Conservation (phyloP, 2,797 vertebrate species). For the Hafferia zeledoni region DNA sequence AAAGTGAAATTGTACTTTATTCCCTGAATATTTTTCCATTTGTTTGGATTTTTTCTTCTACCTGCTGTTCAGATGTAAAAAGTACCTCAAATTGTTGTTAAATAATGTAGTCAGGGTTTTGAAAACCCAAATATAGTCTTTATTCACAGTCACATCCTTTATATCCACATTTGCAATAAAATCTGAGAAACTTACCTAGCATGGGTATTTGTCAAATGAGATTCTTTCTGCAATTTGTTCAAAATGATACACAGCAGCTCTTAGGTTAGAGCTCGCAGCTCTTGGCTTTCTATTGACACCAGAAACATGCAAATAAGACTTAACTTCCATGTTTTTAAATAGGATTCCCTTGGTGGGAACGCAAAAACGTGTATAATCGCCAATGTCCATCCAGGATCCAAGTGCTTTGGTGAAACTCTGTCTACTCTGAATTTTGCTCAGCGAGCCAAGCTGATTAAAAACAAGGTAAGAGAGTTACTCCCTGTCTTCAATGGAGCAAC, state of each 20-base stretch:
- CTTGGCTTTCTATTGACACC: neutral
- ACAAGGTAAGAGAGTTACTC: conserved; percentile 83
- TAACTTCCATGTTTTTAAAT: conserved; percentile 3
- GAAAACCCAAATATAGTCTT: neutral
- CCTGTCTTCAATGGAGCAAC: neutral
- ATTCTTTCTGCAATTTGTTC: neutral
- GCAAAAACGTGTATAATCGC: conserved; percentile 96
- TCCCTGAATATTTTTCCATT: neutral
- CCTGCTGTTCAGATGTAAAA: neutral
- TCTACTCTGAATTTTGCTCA: conserved; percentile 97
- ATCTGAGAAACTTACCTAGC: neutral
- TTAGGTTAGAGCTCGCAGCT: neutral
- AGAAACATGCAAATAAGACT: neutral
- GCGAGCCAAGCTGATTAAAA: conserved; percentile 96
- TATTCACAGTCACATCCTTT: neutral
- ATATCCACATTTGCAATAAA: neutral
- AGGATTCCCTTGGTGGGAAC: conserved; percentile 98
- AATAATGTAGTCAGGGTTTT: neutral
- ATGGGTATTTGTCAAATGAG: neutral
- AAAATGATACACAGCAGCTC: neutral
- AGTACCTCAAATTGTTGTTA: neutral
- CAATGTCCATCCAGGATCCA: conserved; percentile 95
- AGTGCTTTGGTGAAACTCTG: conserved; percentile 93
- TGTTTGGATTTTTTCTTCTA: neutral
- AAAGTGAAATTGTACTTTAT: neutral